Base-by-base conservation (phyloP, 2,888 invertebrate genomes). In the Acleris holmiana region DNA sequence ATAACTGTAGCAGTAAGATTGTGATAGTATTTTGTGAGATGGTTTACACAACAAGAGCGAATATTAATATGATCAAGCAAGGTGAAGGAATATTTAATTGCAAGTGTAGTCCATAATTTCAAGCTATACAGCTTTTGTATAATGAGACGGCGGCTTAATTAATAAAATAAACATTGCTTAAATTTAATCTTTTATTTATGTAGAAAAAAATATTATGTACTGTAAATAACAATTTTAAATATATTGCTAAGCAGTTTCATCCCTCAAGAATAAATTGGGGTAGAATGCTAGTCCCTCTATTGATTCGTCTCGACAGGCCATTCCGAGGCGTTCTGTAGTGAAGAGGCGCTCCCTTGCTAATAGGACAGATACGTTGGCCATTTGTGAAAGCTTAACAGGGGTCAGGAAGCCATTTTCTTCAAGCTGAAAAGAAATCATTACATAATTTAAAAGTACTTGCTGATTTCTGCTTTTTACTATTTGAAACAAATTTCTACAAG, bases 261-360 rank as follows among this genome's bases (percentile, higher is more conserved):
- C 89, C 84, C 74, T 87, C 48, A 97, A 88, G 86, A 99, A 97
- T 66, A 95, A 88, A 93, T 99, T 99, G 0, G 98, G 97, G 91
- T 97, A 99, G 89, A 99, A 99, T 66, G 97, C 94, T 47, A 99
- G 91, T 8, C 99, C 99, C 91, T 99, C 98, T 63, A 99, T 96
- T 0, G 98, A 96, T 83, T 99, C 99, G 88, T 99, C 99, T 63
- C 99, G 94, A 81, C 99, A 99, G 2, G 98, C 95, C 76, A 95
- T 93, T 0, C 98, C 99, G 73, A 94, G 93, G 68, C 95, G 95
- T 87, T 99, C 99, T 1, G 98, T 95, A 4, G 97, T 95, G 66
- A 97, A 92, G 40, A 99, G 93, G 60, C 98, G 94, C 88, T 99
- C 99, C 72, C 97, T 97, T 0, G 99, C 98, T 66, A 99, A 89